A percentile compares a stretch with the other conserved stretches of the same genome.
These are phyloP conservation scores for Trachymyrmex cornetzi DNA, from an alignment of 1,140 invertebrate genomes.

Conservation along the genomic window DNA sequence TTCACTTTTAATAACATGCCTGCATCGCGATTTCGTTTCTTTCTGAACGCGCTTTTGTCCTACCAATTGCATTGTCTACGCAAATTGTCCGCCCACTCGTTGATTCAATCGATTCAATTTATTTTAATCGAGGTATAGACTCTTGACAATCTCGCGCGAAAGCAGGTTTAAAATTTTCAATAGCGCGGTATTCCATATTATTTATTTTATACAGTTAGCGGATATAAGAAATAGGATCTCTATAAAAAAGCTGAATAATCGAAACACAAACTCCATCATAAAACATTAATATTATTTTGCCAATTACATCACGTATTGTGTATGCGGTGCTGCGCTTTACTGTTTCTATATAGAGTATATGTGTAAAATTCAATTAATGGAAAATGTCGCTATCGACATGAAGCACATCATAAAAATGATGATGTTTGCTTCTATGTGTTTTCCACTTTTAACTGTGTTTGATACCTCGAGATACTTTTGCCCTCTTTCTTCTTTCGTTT, in stretches of 20 bases:
- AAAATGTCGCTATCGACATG: not conserved
- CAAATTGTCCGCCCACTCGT: slow-evolving; percentile 60
- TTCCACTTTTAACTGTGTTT: slow-evolving; percentile 5
- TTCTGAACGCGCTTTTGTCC: slow-evolving; percentile 59
- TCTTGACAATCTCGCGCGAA: slow-evolving; percentile 50
- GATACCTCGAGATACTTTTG: slow-evolving; percentile 19
- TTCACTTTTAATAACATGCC: slow-evolving; percentile 61
- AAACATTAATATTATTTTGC: slow-evolving; percentile 24
- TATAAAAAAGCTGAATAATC: slow-evolving; percentile 1
- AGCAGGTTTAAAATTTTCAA: slow-evolving; percentile 58
- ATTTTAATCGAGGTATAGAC: slow-evolving; percentile 57
- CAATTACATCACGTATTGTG: not conserved
- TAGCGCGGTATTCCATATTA: not conserved
- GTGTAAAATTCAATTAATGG: slow-evolving; percentile 29
- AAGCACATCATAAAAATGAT: slow-evolving; percentile 25
- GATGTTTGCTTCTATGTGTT: slow-evolving; percentile 10
- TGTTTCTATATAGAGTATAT: not conserved
- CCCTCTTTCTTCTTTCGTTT: slow-evolving; percentile 26
- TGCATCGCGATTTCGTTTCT: slow-evolving; percentile 60
- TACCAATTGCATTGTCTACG: slow-evolving; percentile 59
- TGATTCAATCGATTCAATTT: slow-evolving; percentile 64
- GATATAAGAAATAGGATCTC: slow-evolving; percentile 13
- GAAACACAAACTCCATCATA: not conserved
- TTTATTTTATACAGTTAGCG: slow-evolving; percentile 26
- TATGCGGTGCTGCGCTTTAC: not conserved